Percentiles rank a stretch among this genome's conserved stretches.
Evolutionary conservation across 1,140 invertebrate species (phyloP).

Genomic region (Microplitis mediator): DNA sequence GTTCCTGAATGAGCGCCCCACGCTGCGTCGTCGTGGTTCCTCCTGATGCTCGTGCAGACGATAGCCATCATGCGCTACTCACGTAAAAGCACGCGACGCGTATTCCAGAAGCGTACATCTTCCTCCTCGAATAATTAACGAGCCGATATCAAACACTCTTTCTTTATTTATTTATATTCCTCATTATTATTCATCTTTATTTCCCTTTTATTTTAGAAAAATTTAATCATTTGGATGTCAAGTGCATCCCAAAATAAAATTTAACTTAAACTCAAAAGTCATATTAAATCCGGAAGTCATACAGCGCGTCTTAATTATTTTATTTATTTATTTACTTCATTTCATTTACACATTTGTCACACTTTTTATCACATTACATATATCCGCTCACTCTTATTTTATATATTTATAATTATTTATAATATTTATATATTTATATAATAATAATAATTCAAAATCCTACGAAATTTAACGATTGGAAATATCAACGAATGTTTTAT

Average conservation of each 20-base stretch:
- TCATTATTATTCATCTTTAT: neutral
- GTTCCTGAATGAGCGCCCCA: conserved; percentile 38
- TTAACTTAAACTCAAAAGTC: too few species aligned
- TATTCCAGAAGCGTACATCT: conserved; percentile 36
- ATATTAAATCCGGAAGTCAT: neutral
- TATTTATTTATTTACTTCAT: neutral
- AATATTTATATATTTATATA: neutral
- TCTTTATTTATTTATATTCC: neutral
- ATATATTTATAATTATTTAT: neutral
- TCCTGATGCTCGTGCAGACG: conserved; percentile 12
- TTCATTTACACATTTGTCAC: neutral
- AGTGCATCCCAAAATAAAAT: too few species aligned
- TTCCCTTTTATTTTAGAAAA: too few species aligned
- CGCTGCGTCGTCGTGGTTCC: conserved; percentile 29
- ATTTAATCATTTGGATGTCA: too few species aligned
- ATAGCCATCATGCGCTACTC: conserved; percentile 20
- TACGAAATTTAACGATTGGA: conserved; percentile 26
- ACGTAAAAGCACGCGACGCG: conserved; percentile 30
- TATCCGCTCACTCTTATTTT: neutral
- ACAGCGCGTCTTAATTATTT: conserved; percentile 12
- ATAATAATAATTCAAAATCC: conserved; percentile 15
- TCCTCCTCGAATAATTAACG: conserved; percentile 37
- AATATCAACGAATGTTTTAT: conserved; percentile 15
- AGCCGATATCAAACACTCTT: conserved; percentile 13
- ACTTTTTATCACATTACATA: conserved; percentile 1